Evolutionary conservation across 2,888 invertebrate genomes (phyloP).

Genomic region (Drosophila phalerata): DNA sequence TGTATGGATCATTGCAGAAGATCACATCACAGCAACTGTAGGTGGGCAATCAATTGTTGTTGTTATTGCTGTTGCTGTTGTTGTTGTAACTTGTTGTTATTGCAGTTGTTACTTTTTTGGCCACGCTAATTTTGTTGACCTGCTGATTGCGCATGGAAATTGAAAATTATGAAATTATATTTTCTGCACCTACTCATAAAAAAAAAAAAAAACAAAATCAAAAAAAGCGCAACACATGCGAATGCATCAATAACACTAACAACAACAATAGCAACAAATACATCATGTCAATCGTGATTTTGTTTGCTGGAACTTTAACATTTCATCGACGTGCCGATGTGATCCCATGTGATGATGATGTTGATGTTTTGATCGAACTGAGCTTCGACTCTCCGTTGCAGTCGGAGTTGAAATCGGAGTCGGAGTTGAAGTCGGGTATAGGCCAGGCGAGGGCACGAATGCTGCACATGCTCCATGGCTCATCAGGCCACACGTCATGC

Average conservation of each 20-base stretch:
- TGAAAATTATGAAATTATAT: constrained; percentile 82
- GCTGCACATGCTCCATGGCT: constrained; percentile 69
- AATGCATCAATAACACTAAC: constrained; percentile 46
- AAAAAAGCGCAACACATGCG: constrained; percentile 43
- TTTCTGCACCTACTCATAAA: constrained; percentile 63
- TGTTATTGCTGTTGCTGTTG: constrained; percentile 31
- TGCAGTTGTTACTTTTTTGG: constrained; percentile 62
- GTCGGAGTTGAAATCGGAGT: constrained; percentile 24
- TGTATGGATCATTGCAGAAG: constrained; percentile 60
- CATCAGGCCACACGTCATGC: constrained; percentile 82
- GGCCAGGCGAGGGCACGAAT: constrained; percentile 60
- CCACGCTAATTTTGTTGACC: constrained; percentile 81
- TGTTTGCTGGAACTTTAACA: constrained; percentile 82
- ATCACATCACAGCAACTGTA: constrained; percentile 44
- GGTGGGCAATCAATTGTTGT: constrained; percentile 50
- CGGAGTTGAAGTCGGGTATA: constrained; percentile 28
- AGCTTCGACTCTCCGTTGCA: constrained; percentile 9
- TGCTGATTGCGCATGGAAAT: constrained; percentile 81
- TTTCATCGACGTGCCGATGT: constrained; percentile 78
- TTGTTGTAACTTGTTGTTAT: constrained; percentile 31
- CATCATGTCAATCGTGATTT: constrained; percentile 81
- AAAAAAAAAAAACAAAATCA: constrained; percentile 24
- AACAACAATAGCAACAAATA: constrained; percentile 58
- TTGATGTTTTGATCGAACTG: constrained; percentile 63
- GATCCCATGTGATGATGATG: constrained; percentile 59